Conservation (phyloP, 2,888 invertebrate species). For the Cephus spinipes region DNA sequence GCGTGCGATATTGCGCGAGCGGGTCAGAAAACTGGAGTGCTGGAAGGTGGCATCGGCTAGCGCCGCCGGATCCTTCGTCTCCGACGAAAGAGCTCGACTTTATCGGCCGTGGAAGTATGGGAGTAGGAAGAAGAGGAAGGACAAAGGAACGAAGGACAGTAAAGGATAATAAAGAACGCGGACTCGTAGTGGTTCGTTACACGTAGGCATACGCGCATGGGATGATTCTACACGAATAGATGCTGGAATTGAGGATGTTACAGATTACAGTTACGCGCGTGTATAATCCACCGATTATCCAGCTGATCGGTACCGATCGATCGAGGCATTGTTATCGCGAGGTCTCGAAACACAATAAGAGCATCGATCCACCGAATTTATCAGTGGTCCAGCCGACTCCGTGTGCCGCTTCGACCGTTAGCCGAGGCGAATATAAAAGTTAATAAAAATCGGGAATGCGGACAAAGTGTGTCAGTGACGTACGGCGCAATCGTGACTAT, state of each 20-base stretch:
- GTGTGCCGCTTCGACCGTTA: constrained; percentile 6
- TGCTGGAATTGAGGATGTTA: constrained; percentile 2
- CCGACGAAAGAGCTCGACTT: not conserved
- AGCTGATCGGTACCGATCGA: constrained; percentile 43
- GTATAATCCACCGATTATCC: constrained; percentile 50
- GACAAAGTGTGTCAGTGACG: constrained; percentile 17
- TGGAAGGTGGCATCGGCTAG: not conserved
- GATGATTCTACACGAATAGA: not conserved
- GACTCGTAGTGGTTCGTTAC: not conserved
- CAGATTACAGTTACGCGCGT: constrained; percentile 43
- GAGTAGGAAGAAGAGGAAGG: not conserved
- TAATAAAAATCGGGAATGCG: constrained; percentile 10
- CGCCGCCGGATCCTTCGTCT: not conserved
- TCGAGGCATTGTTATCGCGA: constrained; percentile 34
- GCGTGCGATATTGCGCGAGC: not conserved
- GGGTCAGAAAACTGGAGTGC: not conserved
- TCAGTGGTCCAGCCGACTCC: constrained; percentile 26
- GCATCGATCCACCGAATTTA: constrained; percentile 30
- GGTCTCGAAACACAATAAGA: constrained; percentile 35
- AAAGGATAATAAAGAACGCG: not conserved
- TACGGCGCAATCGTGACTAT: not conserved
- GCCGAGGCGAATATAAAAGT: constrained; percentile 7
- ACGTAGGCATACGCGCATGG: not conserved
- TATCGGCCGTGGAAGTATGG: not conserved
- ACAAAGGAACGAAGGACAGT: not conserved